Evolutionary conservation across 2,113 vertebrate genomes (phyloP).

Genomic region (Leptodactylus fuscus): DNA sequence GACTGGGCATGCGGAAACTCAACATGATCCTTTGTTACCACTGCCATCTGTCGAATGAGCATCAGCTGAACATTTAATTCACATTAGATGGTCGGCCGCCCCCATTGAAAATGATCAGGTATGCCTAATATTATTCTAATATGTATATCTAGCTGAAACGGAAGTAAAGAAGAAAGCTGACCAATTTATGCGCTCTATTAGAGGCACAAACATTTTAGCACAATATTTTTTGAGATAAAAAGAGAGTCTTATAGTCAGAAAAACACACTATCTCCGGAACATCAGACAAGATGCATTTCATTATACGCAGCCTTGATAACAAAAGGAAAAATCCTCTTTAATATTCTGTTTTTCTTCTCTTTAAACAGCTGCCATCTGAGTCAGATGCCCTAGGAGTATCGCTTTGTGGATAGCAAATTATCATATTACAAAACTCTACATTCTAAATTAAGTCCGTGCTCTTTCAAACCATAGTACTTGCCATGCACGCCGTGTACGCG

Average conservation of each 20-base stretch:
- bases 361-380: neutral
- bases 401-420: neutral
- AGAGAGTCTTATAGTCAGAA: neutral
- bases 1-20: too few relatives aligned
- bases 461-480: neutral
- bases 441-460: neutral
- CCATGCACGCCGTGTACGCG: neutral
- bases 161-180: neutral
- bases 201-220: neutral
- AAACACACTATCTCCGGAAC: neutral
- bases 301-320: neutral
- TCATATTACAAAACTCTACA: neutral
- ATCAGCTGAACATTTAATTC: too few relatives aligned
- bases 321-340: slow-evolving; percentile 11
- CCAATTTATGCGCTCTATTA: neutral
- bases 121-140: too few relatives aligned
- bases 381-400: neutral
- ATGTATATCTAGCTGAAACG: too few relatives aligned
- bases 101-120: too few relatives aligned
- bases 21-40: too few relatives aligned
- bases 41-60: too few relatives aligned
- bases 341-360: slow-evolving; percentile 14
- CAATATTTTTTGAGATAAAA: neutral
- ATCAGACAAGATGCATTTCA: slow-evolving; percentile 12
- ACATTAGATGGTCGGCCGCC: too few relatives aligned